A percentile compares a stretch with the other conserved stretches of the same genome.
These are phyloP conservation scores for Drosophila paranaensis DNA, from an alignment of 2,888 invertebrate species.

Conservation along the genomic window DNA sequence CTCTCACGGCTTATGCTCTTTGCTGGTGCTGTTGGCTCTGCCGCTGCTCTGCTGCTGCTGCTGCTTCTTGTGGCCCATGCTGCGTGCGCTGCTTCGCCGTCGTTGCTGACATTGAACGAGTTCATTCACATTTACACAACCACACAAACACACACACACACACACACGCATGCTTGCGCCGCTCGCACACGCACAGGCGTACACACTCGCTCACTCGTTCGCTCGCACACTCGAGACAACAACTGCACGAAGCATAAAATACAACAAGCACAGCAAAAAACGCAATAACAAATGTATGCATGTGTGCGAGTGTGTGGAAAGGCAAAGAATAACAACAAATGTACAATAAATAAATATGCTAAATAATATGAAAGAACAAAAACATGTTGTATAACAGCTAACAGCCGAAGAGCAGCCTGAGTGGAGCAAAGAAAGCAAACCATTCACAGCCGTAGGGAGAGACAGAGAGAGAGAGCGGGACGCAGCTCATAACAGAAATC, in stretches of 20 bases:
- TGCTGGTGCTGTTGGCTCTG: conserved; percentile 28
- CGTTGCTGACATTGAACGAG: conserved; percentile 85
- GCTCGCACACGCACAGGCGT: conserved; percentile 34
- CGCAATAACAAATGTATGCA: conserved; percentile 38
- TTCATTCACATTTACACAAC: conserved; percentile 84
- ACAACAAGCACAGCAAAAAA: conserved; percentile 43
- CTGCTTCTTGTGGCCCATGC: conserved; percentile 67
- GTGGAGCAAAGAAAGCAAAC: conserved; percentile 43
- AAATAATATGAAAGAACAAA: conserved; percentile 72
- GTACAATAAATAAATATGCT: conserved; percentile 75
- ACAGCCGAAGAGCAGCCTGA: conserved; percentile 39
- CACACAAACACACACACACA: conserved; percentile 27
- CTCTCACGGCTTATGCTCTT: conserved; percentile 54
- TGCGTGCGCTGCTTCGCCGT: conserved; percentile 64
- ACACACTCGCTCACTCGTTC: conserved; percentile 61
- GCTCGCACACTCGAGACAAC: conserved; percentile 30
- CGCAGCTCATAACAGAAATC: conserved; percentile 36
- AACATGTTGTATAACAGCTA: conserved; percentile 53
- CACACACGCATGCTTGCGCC: conserved; percentile 24
- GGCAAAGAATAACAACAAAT: conserved; percentile 50
- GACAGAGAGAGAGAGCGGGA: conserved; percentile 6
- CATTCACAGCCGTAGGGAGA: conserved; percentile 15
- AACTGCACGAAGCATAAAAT: conserved; percentile 64
- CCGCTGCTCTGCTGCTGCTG: conserved; percentile 23
- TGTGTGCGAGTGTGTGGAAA: conserved; percentile 13